Percentiles rank a stretch among this genome's conserved stretches.
These are phyloP conservation scores for Daubentonia madagascariensis DNA, from an alignment of 2,113 vertebrate species.

Conservation along the genomic window DNA sequence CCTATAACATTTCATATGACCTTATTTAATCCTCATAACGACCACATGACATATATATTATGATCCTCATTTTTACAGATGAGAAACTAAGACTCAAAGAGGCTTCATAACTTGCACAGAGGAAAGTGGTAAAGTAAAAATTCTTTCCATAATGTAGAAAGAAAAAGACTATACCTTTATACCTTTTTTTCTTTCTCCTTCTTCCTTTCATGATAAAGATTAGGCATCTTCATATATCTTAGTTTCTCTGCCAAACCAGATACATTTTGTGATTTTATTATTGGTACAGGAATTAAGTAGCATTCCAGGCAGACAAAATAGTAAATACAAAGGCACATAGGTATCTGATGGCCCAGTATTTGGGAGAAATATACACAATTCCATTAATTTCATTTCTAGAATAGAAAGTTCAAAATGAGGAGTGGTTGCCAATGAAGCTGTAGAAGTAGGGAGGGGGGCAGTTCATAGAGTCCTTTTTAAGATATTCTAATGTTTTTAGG, in stretches of 20 bases:
- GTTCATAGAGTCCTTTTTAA: neutral
- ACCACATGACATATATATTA: neutral
- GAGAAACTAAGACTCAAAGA: neutral
- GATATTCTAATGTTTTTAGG: neutral
- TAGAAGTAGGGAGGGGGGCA: neutral
- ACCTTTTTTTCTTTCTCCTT: neutral
- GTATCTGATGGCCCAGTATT: neutral
- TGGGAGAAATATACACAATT: neutral
- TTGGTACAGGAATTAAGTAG: neutral
- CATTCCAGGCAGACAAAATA: neutral
- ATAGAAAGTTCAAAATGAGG: neutral
- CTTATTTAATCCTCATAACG: conserved; percentile 44
- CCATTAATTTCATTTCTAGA: neutral
- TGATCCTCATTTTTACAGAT: conserved; percentile 20
- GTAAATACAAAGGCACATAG: neutral
- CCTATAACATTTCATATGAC: conserved; percentile 38
- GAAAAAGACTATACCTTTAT: neutral
- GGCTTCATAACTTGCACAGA: neutral
- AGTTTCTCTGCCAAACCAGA: neutral
- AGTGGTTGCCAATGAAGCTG: neutral
- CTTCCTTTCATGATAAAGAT: neutral
- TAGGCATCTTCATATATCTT: neutral
- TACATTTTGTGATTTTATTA: neutral
- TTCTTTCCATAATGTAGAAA: neutral
- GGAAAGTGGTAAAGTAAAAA: neutral